These are phyloP conservation scores for Terrapene triunguis DNA, from an alignment of 2,113 vertebrate genomes.

Conservation along the genomic window DNA sequence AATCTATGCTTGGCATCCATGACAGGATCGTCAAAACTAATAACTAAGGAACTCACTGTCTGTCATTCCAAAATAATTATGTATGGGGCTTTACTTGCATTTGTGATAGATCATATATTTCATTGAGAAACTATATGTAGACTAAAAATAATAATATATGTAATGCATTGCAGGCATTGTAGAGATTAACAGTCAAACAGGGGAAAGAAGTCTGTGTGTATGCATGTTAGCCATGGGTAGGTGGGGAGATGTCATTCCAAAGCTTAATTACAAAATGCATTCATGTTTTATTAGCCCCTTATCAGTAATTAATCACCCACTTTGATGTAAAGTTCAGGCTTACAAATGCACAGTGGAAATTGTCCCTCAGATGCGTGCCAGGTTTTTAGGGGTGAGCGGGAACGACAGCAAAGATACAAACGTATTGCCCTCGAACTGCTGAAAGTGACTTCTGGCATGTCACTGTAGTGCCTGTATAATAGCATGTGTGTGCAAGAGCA, in stretches of 20 bases:
- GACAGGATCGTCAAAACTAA: conserved; percentile 87
- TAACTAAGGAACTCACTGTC: conserved; percentile 84
- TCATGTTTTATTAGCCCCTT: conserved; percentile 90
- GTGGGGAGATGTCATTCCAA: conserved; percentile 59
- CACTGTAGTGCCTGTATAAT: neutral
- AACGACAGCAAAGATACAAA: conserved; percentile 34
- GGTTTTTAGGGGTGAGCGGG: conserved; percentile 54
- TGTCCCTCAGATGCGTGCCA: conserved; percentile 67
- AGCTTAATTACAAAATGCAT: conserved; percentile 88
- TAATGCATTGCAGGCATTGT: conserved; percentile 45
- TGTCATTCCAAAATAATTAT: conserved; percentile 85
- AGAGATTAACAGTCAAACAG: conserved; percentile 72
- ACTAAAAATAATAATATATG: conserved; percentile 64
- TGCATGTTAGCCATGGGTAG: conserved; percentile 19
- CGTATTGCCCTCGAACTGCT: conserved; percentile 58
- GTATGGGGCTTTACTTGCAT: conserved; percentile 74
- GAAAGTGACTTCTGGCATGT: conserved; percentile 34
- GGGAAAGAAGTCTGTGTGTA: conserved; percentile 26
- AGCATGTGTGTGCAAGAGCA: neutral
- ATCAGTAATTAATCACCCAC: conserved; percentile 90
- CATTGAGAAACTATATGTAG: conserved; percentile 81
- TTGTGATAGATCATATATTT: conserved; percentile 77
- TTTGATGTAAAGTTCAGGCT: conserved; percentile 90
- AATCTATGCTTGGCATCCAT: conserved; percentile 79
- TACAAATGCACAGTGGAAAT: conserved; percentile 80